Evolutionary conservation across 1,140 invertebrate species (phyloP), one percentile per base, ranked within the genome.

Genomic region (Drosophila lacteicornis): DNA sequence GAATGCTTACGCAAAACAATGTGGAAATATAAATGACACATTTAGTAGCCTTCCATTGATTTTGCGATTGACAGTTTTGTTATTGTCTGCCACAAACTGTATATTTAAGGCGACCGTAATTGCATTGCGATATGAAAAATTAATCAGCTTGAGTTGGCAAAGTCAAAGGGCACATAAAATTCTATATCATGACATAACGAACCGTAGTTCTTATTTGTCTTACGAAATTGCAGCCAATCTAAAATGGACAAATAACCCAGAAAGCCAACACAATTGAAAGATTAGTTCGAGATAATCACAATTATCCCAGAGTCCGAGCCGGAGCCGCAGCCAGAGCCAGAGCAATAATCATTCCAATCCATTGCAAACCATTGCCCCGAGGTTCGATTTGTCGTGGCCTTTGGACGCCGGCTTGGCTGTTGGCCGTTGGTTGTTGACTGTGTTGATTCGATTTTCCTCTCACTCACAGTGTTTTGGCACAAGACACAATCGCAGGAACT

Each of bases 251-350:
- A 73, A 74, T 74, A 74, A 60, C 68, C 70, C 40, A 74, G 68
- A 73, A 73, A 71, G 70, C 46, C 55, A 70, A 60, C 70, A 74
- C 70, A 74, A 74, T 74, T 74, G 70, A 74, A 74, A 73, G 70
- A 74, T 74, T 74, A 74, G 70, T 60, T 74, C 40, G 27, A 74
- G 70, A 74, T 74, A 74, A 74, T 47, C 59, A 45, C 57, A 67
- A 67, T 67, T 62, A 67, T 67, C 42, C 63, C 56, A 46, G 27
- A 38, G 33, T 17, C 36, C 8, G 17, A 4, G 30, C 4, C 6
- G 8, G 12, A 40, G 11, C 40, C 22, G 3, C 3, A 25, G 22
- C 2, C 6, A 13, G 12, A 40, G 11, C 40, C 3, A 70, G 53
- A 49, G 67, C 46, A 51, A 49, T 60, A 74, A 74, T 73, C 67